Evolutionary conservation across 1,140 invertebrate genomes (phyloP).

Genomic region (Drosophila saltans): DNA sequence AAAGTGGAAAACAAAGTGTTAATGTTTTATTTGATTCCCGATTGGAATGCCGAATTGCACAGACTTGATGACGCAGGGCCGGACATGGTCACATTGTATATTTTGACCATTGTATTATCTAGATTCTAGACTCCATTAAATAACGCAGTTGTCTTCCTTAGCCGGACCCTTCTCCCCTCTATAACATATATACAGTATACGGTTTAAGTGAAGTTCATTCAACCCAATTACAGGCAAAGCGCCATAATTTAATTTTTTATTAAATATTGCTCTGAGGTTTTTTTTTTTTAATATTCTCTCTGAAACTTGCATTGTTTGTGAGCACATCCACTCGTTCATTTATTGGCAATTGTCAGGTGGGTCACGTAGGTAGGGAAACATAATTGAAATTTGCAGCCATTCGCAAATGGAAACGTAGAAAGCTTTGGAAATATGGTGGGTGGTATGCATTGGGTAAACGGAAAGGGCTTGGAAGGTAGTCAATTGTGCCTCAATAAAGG

Average conservation of each 20-base stretch:
- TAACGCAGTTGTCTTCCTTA: background rate
- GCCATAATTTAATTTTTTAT: conserved; percentile 36
- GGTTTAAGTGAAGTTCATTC: conserved; percentile 21
- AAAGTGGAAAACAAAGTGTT: too few species aligned
- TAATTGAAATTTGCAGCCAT: conserved; percentile 47
- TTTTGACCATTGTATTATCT: too few species aligned
- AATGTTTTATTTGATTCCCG: too few species aligned
- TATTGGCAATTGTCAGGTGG: conserved; percentile 14
- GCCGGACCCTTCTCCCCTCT: background rate
- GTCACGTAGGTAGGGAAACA: conserved; percentile 31
- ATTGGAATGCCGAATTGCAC: too few species aligned
- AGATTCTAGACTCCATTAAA: too few species aligned
- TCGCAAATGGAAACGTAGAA: conserved; percentile 3
- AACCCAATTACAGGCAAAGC: conserved; percentile 18
- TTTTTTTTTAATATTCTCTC: background rate
- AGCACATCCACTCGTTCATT: background rate
- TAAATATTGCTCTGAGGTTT: background rate
- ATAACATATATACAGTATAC: background rate
- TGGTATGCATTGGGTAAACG: too few species aligned
- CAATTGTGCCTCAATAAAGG: too few species aligned
- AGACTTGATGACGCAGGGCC: too few species aligned
- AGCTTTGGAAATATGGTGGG: too few species aligned
- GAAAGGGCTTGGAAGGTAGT: too few species aligned
- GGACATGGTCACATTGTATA: too few species aligned
- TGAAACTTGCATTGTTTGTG: conserved; percentile 1